A percentile compares a stretch with the other conserved stretches of the same genome.
Conservation (phyloP, 2,113 vertebrate genomes). For the Zapornia atra region DNA sequence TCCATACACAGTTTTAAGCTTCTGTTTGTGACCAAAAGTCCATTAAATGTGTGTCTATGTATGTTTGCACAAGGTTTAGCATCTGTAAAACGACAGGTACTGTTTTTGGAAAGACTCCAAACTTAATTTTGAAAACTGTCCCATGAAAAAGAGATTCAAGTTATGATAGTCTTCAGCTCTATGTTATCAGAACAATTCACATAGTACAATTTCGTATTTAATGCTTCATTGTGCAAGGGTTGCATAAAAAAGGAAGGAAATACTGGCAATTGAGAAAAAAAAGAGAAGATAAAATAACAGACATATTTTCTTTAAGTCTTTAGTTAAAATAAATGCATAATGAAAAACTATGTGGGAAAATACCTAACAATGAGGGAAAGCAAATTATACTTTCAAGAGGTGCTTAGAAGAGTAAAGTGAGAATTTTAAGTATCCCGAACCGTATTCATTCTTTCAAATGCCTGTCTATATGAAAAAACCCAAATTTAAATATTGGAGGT, state of each 20-base stretch:
- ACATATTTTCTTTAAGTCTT: not conserved
- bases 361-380: not conserved
- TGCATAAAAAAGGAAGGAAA: not conserved
- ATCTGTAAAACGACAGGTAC: not conserved
- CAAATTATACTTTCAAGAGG: not conserved
- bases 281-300: not conserved
- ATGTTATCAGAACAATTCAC: not conserved
- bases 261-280: not conserved
- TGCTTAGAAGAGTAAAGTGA: not conserved
- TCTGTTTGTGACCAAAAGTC: not conserved
- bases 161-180: not conserved
- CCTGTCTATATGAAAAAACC: too few relatives aligned
- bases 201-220: not conserved
- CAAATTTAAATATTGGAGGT: not conserved
- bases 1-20: not conserved
- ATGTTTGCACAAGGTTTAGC: not conserved
- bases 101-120: not conserved
- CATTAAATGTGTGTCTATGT: not conserved
- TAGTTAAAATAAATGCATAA: not conserved
- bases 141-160: not conserved
- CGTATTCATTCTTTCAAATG: not conserved
- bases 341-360: not conserved
- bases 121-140: not conserved
- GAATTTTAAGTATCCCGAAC: not conserved
- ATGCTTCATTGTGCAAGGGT: not conserved